These are phyloP conservation scores for Trichechus manatus DNA, from an alignment of 2,113 vertebrate species.

Conservation along the genomic window DNA sequence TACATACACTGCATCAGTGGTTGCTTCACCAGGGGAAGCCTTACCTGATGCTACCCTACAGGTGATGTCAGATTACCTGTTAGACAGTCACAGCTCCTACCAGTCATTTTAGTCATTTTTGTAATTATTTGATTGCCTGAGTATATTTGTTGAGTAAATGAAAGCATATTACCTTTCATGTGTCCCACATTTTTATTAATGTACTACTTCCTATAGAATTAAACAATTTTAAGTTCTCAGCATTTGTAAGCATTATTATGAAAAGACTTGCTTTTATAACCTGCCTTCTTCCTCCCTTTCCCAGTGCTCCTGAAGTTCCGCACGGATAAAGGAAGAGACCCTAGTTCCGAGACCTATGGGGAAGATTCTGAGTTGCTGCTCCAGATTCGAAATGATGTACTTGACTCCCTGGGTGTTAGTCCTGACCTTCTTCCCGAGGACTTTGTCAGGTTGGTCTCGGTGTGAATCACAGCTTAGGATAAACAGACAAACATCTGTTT, in stretches of 20 bases:
- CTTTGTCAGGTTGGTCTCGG: conserved; percentile 90
- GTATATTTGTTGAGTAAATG: not conserved
- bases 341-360: conserved; percentile 85
- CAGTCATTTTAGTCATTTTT: not conserved
- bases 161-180: not conserved
- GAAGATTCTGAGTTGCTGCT: conserved; percentile 89
- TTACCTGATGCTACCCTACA: not conserved
- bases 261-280: not conserved
- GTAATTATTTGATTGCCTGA: not conserved
- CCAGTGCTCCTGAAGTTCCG: conserved; percentile 96
- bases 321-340: conserved; percentile 93
- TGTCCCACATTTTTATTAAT: not conserved
- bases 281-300: not conserved
- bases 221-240: not conserved
- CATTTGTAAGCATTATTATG: not conserved
- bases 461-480: not conserved
- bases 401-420: conserved; percentile 88
- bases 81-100: accelerated
- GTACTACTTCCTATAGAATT: not conserved
- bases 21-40: not conserved
- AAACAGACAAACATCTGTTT: not conserved
- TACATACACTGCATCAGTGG: too few relatives aligned
- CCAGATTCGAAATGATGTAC: conserved; percentile 91
- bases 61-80: not conserved
- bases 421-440: conserved; percentile 90